Percentiles rank a stretch among this genome's conserved stretches.
Evolutionary conservation across 2,797 vertebrate genomes (phyloP).

Genomic region (Chaenodraco wilsoni): DNA sequence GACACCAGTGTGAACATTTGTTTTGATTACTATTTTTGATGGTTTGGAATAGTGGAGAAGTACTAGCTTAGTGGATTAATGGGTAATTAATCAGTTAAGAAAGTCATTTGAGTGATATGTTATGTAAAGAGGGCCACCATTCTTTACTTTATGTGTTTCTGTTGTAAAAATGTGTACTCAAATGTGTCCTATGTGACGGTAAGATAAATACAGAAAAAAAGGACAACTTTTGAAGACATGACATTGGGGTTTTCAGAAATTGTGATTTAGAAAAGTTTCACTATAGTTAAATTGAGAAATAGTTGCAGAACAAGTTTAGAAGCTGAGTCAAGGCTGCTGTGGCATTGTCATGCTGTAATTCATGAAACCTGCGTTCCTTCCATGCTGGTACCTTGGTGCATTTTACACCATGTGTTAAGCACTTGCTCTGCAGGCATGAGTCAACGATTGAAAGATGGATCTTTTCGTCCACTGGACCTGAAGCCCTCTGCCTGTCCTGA

Average conservation of each 20-base stretch:
- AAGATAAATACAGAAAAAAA: not conserved
- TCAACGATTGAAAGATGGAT: slow-evolving; percentile 25
- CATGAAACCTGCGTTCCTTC: not conserved
- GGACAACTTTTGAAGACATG: not conserved
- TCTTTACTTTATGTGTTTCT: not conserved
- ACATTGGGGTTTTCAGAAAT: not conserved
- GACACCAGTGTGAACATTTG: not conserved
- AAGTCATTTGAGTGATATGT: not conserved
- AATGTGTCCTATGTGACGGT: not conserved
- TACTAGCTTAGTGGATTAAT: not conserved
- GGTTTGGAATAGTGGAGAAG: not conserved
- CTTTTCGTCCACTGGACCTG: slow-evolving; percentile 29
- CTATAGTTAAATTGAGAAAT: too few species aligned
- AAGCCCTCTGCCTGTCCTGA: slow-evolving; percentile 33
- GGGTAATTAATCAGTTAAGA: not conserved
- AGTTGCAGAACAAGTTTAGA: not conserved
- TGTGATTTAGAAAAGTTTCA: not conserved
- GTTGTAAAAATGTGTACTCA: not conserved
- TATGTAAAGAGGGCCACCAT: not conserved
- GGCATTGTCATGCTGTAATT: not conserved
- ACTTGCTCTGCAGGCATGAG: not conserved
- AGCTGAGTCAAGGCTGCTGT: not conserved
- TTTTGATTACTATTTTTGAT: not conserved
- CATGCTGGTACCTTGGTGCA: slow-evolving; percentile 5
- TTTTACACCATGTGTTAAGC: slow-evolving; percentile 15